Evolutionary conservation across 2,797 vertebrate genomes (phyloP), one percentile per base, ranked within the genome.

Genomic region (Sebastes flavidus): DNA sequence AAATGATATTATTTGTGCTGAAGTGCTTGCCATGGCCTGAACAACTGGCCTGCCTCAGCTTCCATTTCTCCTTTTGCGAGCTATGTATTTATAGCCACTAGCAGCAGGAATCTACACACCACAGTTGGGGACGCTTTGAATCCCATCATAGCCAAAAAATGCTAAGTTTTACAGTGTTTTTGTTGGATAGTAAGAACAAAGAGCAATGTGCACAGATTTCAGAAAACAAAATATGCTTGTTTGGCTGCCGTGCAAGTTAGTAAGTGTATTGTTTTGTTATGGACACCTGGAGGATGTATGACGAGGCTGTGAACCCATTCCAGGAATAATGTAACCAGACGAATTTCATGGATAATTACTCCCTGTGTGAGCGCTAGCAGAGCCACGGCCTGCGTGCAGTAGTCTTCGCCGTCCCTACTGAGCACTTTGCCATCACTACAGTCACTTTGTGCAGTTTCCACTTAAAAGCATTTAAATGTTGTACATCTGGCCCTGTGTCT

Each of bases 321-420:
- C 87, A 92, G 83, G 67, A 93, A 90, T 78, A 86, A 82, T 72
- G 77, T 79, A 76, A 88, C 84, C 84, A 80, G 65, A 73, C 73
- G 61, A 88, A 74, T 86, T 82, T 88, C 36, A 75, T 85, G 82
- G 82, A 85, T 91, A 94, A 93, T 93, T 91, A 78, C 86, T 91
- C 83, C 88, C 86, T 62, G 29, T 87, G 85, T 87, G 88, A 88
- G 86, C 2, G 1, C 18, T 8, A 78, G 49, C 70, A 65, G 58
- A 77, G 69, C 59, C 76, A 65, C 58, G 60, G 78, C 76, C 81
- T 77, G 32, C 78, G 22, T 71, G 60, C 36, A 30, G 56, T n/a
- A 20, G 54, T 65, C 58, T 56, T 58, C 20, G 12, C 1, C 49
- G 54, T 84, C 75, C 30, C 82, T 9, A 49, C 38, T 56, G 72